Evolutionary conservation across 2,113 vertebrate species (phyloP), one percentile per base, ranked within the genome.

Genomic region (Mus musculus): DNA sequence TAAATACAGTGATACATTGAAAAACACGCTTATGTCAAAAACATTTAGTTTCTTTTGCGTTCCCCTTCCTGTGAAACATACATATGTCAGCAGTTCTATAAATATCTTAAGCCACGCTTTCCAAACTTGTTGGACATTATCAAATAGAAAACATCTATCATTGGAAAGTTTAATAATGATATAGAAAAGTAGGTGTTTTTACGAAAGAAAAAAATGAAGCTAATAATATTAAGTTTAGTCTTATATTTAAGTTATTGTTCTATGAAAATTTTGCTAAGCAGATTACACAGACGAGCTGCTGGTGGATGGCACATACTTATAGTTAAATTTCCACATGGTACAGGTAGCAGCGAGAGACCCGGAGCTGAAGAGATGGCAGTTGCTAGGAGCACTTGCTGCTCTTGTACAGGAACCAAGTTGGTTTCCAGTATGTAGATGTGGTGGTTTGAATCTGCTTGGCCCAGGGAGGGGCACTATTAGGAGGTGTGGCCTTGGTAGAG

Each of bases 41-140:
- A 13, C 39, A 91, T 42, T 88, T 94, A 24, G 9, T 71, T 93
- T 93, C 22, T 88, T 69, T 78, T 95, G 65, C 69, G 90, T 95
- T 30, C 19, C n/a, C 75, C 5, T 16, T 90, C 78, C 54, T 56
- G 8, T 80, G 90, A 89, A 17, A 90, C 26, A 52, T 16, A 56
- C 3, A 59, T 19, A 72, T 28, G 81, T 42, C 11, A 85, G 88
- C 56, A 93, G 61, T 67, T 92, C 88, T 76, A 91, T 5, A 91
- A 96, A 92, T 56, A 89, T 39, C 71, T 82, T 91, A 78, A 91
- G 49, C 36, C 39, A 87, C 26, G 39, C 10, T 90, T 9, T 9
- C 12, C 89, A 90, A 39, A 95, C 26, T 85, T 97, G 88, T 80
- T 33, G 93, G 54, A 94, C 95, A 90, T 92, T 42, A 52, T 89